Percentiles rank a stretch among this genome's conserved stretches.
Conservation (phyloP, 2,888 invertebrate species). For the Sarcophaga carnaria region DNA sequence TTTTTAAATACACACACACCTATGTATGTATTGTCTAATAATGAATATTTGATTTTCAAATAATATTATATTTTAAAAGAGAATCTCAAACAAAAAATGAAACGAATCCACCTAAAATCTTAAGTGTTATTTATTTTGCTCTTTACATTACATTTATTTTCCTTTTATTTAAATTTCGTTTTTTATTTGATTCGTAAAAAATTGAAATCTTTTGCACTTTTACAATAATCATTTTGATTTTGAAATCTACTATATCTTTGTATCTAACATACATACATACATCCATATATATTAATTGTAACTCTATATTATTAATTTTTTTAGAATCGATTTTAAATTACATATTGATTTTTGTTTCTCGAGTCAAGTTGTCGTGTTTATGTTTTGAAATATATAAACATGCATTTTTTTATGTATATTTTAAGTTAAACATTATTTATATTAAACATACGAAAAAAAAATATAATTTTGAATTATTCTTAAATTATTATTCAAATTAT, state of each 20-base stretch:
- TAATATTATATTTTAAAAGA: too few relatives aligned
- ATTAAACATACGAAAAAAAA: too few relatives aligned
- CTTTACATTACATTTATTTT: neutral
- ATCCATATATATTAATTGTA: slow-evolving; percentile 1
- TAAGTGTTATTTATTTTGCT: neutral
- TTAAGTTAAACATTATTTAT: neutral
- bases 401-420: neutral
- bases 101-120: too few relatives aligned
- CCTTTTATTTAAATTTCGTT: neutral
- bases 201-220: slow-evolving; percentile 18
- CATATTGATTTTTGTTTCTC: neutral
- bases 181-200: neutral
- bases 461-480: too few relatives aligned
- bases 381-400: neutral
- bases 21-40: neutral
- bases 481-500: too few relatives aligned
- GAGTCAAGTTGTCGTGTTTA: neutral
- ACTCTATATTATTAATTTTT: slow-evolving; percentile 13
- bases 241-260: neutral
- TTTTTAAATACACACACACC: neutral
- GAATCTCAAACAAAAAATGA: too few relatives aligned
- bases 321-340: neutral
- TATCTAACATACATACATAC: slow-evolving; percentile 7
- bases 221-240: slow-evolving; percentile 28
- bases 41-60: too few relatives aligned